Evolutionary conservation across 1,140 invertebrate species (phyloP).

Genomic region (Zaprionus vittiger): DNA sequence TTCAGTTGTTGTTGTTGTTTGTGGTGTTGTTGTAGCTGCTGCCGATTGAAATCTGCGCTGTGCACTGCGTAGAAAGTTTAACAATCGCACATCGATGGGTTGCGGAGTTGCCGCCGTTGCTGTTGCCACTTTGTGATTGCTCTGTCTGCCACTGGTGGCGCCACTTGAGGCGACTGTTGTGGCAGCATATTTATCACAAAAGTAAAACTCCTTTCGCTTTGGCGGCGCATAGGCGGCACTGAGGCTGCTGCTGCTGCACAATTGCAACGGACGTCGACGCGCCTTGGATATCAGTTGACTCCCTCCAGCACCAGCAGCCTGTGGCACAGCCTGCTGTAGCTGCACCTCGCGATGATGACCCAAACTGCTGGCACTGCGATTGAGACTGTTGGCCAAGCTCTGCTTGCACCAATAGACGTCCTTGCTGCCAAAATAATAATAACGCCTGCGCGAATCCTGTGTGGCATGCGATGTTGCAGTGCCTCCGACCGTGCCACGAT

Average conservation of each 20-base stretch:
- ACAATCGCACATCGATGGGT: conserved; percentile 63
- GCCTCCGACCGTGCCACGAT: conserved; percentile 32
- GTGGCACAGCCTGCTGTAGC: conserved; percentile 6
- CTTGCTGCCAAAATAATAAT: conserved; percentile 76
- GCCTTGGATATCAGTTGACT: conserved; percentile 61
- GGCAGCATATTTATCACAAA: conserved; percentile 73
- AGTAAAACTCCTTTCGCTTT: conserved; percentile 73
- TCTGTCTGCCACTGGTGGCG: background rate
- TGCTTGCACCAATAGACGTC: conserved; percentile 82
- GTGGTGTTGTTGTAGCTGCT: conserved; percentile 29
- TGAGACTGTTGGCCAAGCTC: conserved; percentile 63
- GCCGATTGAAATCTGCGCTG: conserved; percentile 66
- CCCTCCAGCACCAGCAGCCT: conserved; percentile 1
- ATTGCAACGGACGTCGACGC: conserved; percentile 59
- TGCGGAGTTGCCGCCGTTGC: conserved; percentile 17
- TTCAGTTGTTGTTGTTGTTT: conserved; percentile 21
- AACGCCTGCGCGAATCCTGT: conserved; percentile 62
- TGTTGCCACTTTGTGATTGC: conserved; percentile 7
- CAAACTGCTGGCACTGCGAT: conserved; percentile 66
- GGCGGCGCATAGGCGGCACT: conserved; percentile 70
- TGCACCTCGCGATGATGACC: conserved; percentile 60
- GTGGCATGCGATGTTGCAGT: background rate
- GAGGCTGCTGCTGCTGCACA: conserved; percentile 72
- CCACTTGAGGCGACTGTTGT: background rate
- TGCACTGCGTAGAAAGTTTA: conserved; percentile 68